Conservation (phyloP, 2,113 vertebrate species). For the Chaetura pelagica region DNA sequence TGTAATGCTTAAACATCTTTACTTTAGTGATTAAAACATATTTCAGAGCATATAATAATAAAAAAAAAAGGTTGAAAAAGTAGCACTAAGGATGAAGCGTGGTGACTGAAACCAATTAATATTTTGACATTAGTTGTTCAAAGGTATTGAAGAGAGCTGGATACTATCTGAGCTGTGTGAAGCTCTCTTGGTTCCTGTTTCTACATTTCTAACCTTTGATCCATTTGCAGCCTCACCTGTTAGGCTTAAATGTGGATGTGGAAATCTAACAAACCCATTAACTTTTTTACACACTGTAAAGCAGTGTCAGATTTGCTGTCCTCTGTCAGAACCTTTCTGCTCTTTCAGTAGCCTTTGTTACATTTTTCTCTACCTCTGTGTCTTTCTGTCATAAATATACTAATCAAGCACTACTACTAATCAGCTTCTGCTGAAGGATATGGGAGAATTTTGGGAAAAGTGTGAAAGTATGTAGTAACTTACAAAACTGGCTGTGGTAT, state of each 20-base stretch:
- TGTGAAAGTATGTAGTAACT: not conserved
- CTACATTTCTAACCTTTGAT: not conserved
- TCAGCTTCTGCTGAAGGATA: not conserved
- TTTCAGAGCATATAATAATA: not conserved
- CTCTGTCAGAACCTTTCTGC: not conserved
- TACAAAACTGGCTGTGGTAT: not conserved
- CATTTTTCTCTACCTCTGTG: not conserved
- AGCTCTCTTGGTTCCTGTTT: not conserved
- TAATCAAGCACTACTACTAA: not conserved
- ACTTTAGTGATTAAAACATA: not conserved
- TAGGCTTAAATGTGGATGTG: not conserved
- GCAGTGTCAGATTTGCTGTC: not conserved
- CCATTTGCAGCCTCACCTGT: not conserved
- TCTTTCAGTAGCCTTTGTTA: not conserved
- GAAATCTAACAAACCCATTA: not conserved
- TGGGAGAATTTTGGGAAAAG: not conserved
- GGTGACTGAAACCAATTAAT: not conserved
- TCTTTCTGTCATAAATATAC: not conserved
- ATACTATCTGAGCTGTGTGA: not conserved
- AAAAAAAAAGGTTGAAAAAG: not conserved
- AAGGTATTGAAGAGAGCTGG: not conserved
- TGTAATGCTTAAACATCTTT: not conserved
- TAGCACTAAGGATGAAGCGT: not conserved
- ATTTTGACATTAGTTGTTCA: not conserved
- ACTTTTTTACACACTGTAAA: not conserved